Conservation (phyloP, 1,140 invertebrate genomes). For the Psix sp. region DNA sequence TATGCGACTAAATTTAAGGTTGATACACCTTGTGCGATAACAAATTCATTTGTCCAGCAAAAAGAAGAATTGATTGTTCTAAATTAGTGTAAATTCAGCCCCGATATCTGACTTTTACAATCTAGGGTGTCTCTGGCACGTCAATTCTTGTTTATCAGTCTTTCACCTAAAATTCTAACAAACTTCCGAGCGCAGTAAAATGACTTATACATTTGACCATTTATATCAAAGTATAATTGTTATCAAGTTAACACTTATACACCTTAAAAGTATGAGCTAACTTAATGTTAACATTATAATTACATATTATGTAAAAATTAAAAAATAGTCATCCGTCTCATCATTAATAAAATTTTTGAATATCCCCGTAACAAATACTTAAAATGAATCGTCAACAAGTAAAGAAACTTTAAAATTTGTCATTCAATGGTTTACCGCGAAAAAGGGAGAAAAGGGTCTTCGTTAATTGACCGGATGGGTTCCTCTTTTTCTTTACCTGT, state of each 20-base stretch:
- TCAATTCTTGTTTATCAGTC: slow-evolving; percentile 66
- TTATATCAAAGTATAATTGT: slow-evolving; percentile 51
- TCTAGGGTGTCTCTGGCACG: slow-evolving; percentile 51
- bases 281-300: slow-evolving; percentile 52
- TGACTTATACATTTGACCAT: slow-evolving; percentile 44
- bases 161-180: slow-evolving; percentile 65
- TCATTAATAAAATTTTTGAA: slow-evolving; percentile 30
- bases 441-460: slow-evolving; percentile 16
- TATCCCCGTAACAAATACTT: slow-evolving; percentile 23
- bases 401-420: slow-evolving; percentile 17
- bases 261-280: slow-evolving; percentile 39
- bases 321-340: slow-evolving; percentile 47
- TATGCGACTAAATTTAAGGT: slow-evolving; percentile 2
- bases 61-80: not conserved
- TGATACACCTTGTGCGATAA: not conserved
- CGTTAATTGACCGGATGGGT: slow-evolving; percentile 55
- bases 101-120: no score
- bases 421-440: slow-evolving; percentile 22
- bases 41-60: slow-evolving; percentile 1
- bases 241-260: slow-evolving; percentile 41
- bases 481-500: no score
- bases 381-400: slow-evolving; percentile 27
- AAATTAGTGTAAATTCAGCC: no score
- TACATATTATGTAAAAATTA: slow-evolving; percentile 51
- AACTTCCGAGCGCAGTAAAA: slow-evolving; percentile 32